A percentile compares a stretch with the other conserved stretches of the same genome.
Conservation (phyloP, 1,140 invertebrate species). For the Lordiphosa collinella region DNA sequence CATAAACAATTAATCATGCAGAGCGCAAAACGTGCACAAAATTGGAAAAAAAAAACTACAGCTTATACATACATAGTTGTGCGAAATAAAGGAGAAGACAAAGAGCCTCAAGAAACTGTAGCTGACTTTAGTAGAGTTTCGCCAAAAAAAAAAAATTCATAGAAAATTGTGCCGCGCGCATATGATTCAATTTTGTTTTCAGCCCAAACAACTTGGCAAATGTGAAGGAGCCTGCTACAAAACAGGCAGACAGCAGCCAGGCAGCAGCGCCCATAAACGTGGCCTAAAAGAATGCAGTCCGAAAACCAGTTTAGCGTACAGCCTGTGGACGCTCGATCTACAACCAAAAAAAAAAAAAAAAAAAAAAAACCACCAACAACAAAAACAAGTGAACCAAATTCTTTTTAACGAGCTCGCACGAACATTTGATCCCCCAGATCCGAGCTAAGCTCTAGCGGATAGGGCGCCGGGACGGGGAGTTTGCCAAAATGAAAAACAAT, state of each 20-base stretch:
- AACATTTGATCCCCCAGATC: conserved; percentile 64
- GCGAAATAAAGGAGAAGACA: conserved; percentile 6
- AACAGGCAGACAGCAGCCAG: conserved; percentile 7
- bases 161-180: conserved; percentile 56
- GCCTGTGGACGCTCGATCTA: conserved; percentile 58
- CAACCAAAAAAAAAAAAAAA: conserved; percentile 25
- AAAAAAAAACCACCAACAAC: conserved; percentile 24
- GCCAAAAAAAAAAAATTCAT: conserved; percentile 2
- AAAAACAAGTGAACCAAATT: conserved; percentile 73
- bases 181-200: conserved; percentile 73
- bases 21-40: conserved; percentile 68
- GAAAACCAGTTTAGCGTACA: conserved; percentile 75
- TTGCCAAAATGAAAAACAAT: conserved; percentile 38
- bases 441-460: background rate
- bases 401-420: conserved; percentile 77
- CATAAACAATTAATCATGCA: conserved; percentile 77
- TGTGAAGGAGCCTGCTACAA: conserved; percentile 23
- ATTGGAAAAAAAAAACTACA: conserved; percentile 42
- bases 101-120: background rate
- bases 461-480: background rate
- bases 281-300: conserved; percentile 74
- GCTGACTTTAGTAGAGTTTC: too few relatives aligned
- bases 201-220: conserved; percentile 42
- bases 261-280: conserved; percentile 64
- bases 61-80: conserved; percentile 58